A percentile compares a stretch with the other conserved stretches of the same genome.
Evolutionary conservation across 2,797 vertebrate genomes (phyloP).

Genomic region (Meda fulgida): DNA sequence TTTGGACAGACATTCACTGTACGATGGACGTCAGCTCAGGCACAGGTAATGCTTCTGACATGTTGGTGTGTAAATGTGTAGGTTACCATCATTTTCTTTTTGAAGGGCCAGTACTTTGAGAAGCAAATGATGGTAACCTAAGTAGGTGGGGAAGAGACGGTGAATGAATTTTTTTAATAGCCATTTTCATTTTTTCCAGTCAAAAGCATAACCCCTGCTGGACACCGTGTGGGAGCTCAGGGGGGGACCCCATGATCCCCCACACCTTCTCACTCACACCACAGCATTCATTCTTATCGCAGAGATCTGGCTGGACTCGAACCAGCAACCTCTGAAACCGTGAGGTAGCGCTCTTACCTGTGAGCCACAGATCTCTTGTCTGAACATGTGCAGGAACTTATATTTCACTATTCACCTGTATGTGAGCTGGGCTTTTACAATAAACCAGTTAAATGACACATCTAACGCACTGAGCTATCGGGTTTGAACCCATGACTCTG

Average conservation of each 20-base stretch:
- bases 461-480: not conserved
- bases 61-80: not conserved
- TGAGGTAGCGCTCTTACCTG: not conserved
- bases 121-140: not conserved
- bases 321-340: not conserved
- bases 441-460: not conserved
- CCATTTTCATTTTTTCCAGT: not conserved
- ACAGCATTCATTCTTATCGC: not conserved
- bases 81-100: not conserved
- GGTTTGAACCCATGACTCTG: not conserved
- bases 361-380: not conserved
- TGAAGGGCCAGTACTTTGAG: not conserved
- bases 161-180: accelerated
- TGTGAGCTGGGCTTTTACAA: not conserved
- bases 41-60: not conserved
- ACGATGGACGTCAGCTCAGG: not conserved
- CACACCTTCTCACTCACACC: not conserved
- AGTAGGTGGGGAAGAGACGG: not conserved
- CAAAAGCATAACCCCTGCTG: not conserved
- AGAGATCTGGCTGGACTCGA: not conserved
- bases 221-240: no score
- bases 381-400: not conserved
- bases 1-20: not conserved
- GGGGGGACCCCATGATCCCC: not conserved
- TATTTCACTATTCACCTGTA: not conserved